Evolutionary conservation across 2,113 vertebrate species (phyloP), one percentile per base, ranked within the genome.

Genomic region (Arenaria interpres): DNA sequence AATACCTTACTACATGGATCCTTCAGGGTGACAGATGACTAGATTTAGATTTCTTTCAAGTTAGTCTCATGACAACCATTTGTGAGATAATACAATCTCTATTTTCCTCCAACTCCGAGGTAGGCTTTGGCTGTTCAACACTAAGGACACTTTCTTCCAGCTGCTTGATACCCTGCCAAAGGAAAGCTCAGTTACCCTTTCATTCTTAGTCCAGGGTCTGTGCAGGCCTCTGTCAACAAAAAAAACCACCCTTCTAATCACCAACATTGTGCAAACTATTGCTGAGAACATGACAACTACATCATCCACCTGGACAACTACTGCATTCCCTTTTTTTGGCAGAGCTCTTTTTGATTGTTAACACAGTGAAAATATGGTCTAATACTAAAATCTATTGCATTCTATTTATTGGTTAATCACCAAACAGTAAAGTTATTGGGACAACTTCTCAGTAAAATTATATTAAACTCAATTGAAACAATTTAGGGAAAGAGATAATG

Each of bases 1-100:
- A 96, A 95, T 85, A 94, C 63, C 82, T 95, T 97, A 96, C 96
- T 96, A 93, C 82, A 71, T 25, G n/a, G 60, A 89, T 94, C 82
- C 78, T 91, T 96, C 90, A 88, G 71, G 63, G 75, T 77, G 79
- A 85, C 83, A 90, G 75, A 90, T 95, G 67, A 90, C 90, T 93
- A 92, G 85, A 92, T 88, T 73, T 80, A 94, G 75, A 84, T 71
- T 94, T 94, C 90, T 96, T 94, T 95, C 50, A 77, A 77, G 37
- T 59, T 67, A 95, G 72, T 90, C 93, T 92, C 90, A 92, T 92
- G 92, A 96, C 85, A 96, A 63, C 46, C 33, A 67, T 93, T 93
- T 94, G 85, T 82, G 59, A 83, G 72, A 90, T 75, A 93, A 96
- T 69, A 73, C 51, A 83, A 96, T 37, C 41, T 87, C 63, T 39